Conservation (phyloP, 53 echinoderm and acorn worm genomes). For the Luidia sarsii region DNA sequence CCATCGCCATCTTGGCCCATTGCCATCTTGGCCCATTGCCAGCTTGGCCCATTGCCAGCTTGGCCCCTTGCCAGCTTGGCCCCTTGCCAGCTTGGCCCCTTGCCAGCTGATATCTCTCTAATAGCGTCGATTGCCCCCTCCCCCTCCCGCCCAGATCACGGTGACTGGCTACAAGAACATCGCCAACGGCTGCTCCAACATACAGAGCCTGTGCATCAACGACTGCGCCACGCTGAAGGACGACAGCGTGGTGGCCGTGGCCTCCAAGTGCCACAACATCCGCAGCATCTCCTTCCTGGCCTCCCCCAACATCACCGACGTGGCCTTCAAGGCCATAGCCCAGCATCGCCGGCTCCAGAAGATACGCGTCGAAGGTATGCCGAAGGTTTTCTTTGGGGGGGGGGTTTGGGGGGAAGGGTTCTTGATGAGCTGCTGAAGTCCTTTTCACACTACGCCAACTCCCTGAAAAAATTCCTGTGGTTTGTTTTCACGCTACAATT, state of each 20-base stretch:
- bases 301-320: conserved; percentile 93
- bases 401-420: no score
- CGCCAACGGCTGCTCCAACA: conserved; percentile 89
- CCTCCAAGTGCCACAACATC: conserved; percentile 83
- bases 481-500: no score
- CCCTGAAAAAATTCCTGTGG: no score
- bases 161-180: conserved; percentile 93
- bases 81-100: no score
- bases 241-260: conserved; percentile 84
- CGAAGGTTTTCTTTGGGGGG: not conserved
- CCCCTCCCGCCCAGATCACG: conserved; percentile 90
- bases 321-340: conserved; percentile 83
- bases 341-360: conserved; percentile 80
- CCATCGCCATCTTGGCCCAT: no score
- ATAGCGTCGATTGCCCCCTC: no score
- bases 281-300: conserved; percentile 78
- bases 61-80: no score
- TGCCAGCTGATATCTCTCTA: no score
- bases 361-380: conserved; percentile 86
- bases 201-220: conserved; percentile 81
- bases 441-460: no score
- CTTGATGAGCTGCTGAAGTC: no score
- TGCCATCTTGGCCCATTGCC: no score
- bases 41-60: no score
- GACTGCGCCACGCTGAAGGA: conserved; percentile 81